Conservation (phyloP, 2,888 invertebrate species). For the Synanthedon formicaeformis region DNA sequence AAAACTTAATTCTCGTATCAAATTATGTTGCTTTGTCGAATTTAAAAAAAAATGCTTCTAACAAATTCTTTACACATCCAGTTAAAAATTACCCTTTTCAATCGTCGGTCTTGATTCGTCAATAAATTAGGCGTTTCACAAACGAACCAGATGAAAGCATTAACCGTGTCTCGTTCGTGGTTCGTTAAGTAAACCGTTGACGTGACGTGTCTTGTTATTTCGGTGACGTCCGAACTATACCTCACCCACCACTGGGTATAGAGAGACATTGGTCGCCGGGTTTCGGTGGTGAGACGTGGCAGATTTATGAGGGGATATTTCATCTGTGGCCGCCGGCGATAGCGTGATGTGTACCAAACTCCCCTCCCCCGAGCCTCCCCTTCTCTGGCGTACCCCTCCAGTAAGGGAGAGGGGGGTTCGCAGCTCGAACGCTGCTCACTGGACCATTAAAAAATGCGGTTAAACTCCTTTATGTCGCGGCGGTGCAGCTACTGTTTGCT, state of each 20-base stretch:
- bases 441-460: slow-evolving; percentile 3
- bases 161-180: too few species aligned
- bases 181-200: too few species aligned
- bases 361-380: not conserved
- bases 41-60: too few species aligned
- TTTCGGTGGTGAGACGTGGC: slow-evolving; percentile 26
- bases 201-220: too few species aligned
- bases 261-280: not conserved
- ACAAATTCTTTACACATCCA: too few species aligned
- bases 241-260: not conserved
- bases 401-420: not conserved
- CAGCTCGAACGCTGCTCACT: slow-evolving; percentile 5
- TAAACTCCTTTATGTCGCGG: slow-evolving; percentile 1
- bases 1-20: too few species aligned
- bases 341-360: slow-evolving; percentile 20
- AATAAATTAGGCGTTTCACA: too few species aligned
- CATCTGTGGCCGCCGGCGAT: slow-evolving; percentile 39
- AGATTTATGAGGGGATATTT: slow-evolving; percentile 59
- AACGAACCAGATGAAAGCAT: too few species aligned
- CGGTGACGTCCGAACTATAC: not conserved
- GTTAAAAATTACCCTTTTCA: too few species aligned
- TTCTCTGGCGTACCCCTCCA: not conserved
- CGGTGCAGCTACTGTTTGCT: not conserved
- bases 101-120: too few species aligned
- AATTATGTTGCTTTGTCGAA: too few species aligned